Evolutionary conservation across 2,888 invertebrate genomes (phyloP), one percentile per base, ranked within the genome.

Genomic region (Sinohyriopsis cumingii): DNA sequence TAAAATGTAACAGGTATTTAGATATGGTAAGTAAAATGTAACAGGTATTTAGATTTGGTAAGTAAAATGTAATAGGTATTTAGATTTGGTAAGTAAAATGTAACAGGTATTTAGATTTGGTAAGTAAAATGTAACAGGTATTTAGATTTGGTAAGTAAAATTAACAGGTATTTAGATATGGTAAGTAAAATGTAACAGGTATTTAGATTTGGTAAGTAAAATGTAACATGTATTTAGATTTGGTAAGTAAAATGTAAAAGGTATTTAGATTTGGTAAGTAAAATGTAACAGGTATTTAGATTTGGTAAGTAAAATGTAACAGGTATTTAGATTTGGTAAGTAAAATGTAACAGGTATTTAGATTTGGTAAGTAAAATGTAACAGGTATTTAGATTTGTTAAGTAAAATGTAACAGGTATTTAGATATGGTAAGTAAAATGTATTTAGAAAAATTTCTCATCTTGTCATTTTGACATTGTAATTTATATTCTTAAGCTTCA

Each of bases 131-230:
- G 19, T 59, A 59, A 45, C 12, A 12, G 45, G 45, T 45, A 45
- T 45, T 45, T n/a, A 22, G 87, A 88, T 68, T 77, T 82, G 65
- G 89, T 89, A 77, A 83, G 86, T 77, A 20, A 57, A 59, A 24
- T 22, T 59, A 59, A 45, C 12, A 12, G 45, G 45, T 45, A 45
- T 45, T 45, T n/a, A 22, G 87, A 88, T 68, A 77, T 82, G 65
- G 89, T 89, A 77, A 83, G 86, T 77, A 20, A 57, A 59, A 24
- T 22, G 19, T 59, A 59, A 45, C 12, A 12, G 45, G 45, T 45
- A 45, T 45, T 45, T n/a, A 22, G 87, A 88, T 68, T 77, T 82
- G 65, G 89, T 89, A 77, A 83, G 86, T 77, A 20, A 57, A 59
- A 24, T 22, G 19, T 59, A 59, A 45, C 12, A 12, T 12, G 45